A percentile compares a stretch with the other conserved stretches of the same genome.
Conservation (phyloP, 2,113 vertebrate species). For the Pelobates fuscus region DNA sequence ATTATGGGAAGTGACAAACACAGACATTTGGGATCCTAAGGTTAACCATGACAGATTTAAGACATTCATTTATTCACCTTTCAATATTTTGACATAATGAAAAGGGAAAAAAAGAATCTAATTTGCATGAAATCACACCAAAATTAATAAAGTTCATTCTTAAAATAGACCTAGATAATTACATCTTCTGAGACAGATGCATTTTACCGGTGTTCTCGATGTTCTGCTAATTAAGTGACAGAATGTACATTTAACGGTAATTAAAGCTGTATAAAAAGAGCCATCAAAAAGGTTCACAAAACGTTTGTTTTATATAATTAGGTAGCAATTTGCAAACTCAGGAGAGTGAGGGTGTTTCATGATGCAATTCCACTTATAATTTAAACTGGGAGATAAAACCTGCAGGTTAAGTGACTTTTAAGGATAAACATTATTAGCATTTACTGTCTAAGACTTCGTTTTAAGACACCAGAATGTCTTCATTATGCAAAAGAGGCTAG, state of each 20-base stretch:
- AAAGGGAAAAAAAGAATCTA: too few species aligned
- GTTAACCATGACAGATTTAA: too few species aligned
- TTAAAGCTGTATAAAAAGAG: constrained; percentile 61
- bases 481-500: constrained; percentile 74
- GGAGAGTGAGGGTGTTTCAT: constrained; percentile 71
- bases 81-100: too few species aligned
- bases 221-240: constrained; percentile 67
- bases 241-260: constrained; percentile 54
- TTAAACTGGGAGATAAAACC: constrained; percentile 79
- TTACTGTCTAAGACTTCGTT: constrained; percentile 80
- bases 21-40: too few species aligned
- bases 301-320: constrained; percentile 66
- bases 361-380: constrained; percentile 74
- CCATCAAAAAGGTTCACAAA: constrained; percentile 63
- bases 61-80: too few species aligned
- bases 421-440: constrained; percentile 75
- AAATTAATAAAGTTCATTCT: not conserved
- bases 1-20: too few species aligned
- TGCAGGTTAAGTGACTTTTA: constrained; percentile 77
- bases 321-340: constrained; percentile 66
- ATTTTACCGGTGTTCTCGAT: not conserved
- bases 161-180: not conserved
- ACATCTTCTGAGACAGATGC: not conserved
- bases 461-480: constrained; percentile 76
- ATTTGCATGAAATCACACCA: too few species aligned